phyloP scores from a whole-genome alignment of 2,888 invertebrate genomes.

The Drosophila stalkeri region DNA sequence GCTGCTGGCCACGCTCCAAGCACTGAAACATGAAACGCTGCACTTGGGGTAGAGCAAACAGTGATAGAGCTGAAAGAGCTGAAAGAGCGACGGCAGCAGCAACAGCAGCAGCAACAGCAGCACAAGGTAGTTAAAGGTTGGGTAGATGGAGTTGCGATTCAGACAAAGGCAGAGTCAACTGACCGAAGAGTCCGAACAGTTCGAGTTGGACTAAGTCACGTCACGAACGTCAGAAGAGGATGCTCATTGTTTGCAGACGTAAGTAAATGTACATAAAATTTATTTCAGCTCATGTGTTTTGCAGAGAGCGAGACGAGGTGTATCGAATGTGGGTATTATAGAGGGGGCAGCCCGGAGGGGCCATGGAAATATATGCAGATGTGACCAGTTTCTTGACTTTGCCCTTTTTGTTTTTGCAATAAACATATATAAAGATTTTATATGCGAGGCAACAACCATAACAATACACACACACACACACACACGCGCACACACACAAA shows the following conservation, averaged over 20 bases:
- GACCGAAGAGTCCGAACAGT: conserved; percentile 40
- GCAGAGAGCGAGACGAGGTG: not conserved
- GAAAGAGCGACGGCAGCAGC: not conserved
- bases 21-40: conserved; percentile 72
- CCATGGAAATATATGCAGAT: conserved; percentile 75
- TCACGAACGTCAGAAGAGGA: conserved; percentile 58
- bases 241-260: conserved; percentile 76
- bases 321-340: not conserved
- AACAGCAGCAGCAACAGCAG: not conserved
- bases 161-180: conserved; percentile 57
- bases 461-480: conserved; percentile 38
- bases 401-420: conserved; percentile 71
- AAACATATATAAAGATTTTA: conserved; percentile 59
- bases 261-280: conserved; percentile 80
- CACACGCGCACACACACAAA: conserved; percentile 26
- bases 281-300: conserved; percentile 64
- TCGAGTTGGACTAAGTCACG: conserved; percentile 65
- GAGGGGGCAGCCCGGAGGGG: not conserved
- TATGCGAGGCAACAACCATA: conserved; percentile 53
- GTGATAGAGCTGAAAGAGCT: conserved; percentile 13
- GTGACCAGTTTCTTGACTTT: conserved; percentile 67
- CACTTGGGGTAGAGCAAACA: conserved; percentile 68
- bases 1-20: conserved; percentile 40
- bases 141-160: conserved; percentile 46
- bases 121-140: not conserved